phyloP scores from a whole-genome alignment of 2,888 invertebrate genomes.

The Morpho deidamia region DNA sequence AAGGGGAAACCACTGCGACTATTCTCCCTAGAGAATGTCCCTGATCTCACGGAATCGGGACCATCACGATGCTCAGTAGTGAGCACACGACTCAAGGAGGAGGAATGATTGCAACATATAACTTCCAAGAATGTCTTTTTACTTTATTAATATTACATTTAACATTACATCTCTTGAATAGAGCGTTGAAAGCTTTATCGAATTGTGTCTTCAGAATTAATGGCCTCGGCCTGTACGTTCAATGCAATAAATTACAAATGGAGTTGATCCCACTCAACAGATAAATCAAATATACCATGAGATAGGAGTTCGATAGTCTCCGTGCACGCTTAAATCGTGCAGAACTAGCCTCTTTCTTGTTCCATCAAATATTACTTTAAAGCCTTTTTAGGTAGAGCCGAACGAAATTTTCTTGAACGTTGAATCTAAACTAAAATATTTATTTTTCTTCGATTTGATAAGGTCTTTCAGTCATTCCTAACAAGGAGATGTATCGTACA shows the following conservation, averaged over 20 bases:
- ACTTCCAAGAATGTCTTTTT: too few species aligned
- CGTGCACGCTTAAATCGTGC: slow-evolving; percentile 25
- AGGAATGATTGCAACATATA: too few species aligned
- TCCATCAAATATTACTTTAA: slow-evolving; percentile 3
- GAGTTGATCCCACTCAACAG: slow-evolving; percentile 57
- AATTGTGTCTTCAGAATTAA: slow-evolving; percentile 50
- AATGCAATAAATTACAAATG: slow-evolving; percentile 55
- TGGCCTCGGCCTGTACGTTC: slow-evolving; percentile 45
- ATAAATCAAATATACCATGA: slow-evolving; percentile 67
- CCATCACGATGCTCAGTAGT: too few species aligned
- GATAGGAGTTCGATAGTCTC: slow-evolving; percentile 59
- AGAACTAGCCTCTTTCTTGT: slow-evolving; percentile 1
- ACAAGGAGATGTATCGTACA: background rate
- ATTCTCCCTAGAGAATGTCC: too few species aligned
- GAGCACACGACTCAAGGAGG: too few species aligned
- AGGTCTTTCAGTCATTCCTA: background rate
- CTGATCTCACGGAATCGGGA: too few species aligned
- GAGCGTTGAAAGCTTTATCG: slow-evolving; percentile 43
- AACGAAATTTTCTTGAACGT: slow-evolving; percentile 2
- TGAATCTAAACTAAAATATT: background rate
- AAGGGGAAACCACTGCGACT: too few species aligned
- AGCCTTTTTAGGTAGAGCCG: background rate
- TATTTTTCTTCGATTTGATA: background rate
- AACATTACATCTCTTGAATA: background rate
- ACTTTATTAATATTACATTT: too few species aligned